phyloP scores from a whole-genome alignment of 2,113 vertebrate genomes.

The Syrmaticus mikado region DNA sequence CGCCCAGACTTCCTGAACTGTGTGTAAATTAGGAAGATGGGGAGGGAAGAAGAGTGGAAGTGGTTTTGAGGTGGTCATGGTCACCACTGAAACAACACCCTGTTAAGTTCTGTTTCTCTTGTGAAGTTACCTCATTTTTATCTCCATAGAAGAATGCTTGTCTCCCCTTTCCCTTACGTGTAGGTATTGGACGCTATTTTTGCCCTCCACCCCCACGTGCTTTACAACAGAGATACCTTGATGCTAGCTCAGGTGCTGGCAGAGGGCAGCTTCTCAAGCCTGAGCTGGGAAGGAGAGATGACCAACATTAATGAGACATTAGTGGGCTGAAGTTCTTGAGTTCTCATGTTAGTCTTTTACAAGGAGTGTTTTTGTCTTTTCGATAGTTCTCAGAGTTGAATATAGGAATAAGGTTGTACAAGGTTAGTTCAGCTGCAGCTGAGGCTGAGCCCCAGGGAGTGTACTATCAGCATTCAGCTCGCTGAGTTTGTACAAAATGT shows the following conservation, averaged over 20 bases:
- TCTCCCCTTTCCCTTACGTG: neutral
- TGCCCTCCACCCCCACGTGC: neutral
- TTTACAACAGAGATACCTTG: neutral
- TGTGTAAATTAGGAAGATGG: neutral
- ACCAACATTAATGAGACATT: neutral
- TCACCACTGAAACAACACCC: neutral
- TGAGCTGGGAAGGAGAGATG: neutral
- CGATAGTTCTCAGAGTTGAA: conserved; percentile 27
- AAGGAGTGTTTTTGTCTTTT: conserved; percentile 52
- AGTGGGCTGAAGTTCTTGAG: conserved; percentile 10
- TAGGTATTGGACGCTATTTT: neutral
- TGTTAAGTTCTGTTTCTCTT: neutral
- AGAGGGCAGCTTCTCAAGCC: neutral
- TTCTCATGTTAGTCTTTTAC: conserved; percentile 31
- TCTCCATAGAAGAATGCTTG: neutral
- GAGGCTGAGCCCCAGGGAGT: conserved; percentile 39
- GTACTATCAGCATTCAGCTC: conserved; percentile 20
- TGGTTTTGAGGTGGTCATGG: neutral
- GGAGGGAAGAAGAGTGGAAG: neutral
- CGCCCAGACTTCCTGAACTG: neutral
- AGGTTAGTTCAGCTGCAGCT: conserved; percentile 19
- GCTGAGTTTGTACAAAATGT: neutral
- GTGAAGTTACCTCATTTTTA: conserved; percentile 52
- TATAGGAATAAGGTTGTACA: neutral
- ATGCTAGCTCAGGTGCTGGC: neutral